Evolutionary conservation across 2,888 invertebrate species (phyloP), one percentile per base, ranked within the genome.

Genomic region (Cremastobaeus sp.): DNA sequence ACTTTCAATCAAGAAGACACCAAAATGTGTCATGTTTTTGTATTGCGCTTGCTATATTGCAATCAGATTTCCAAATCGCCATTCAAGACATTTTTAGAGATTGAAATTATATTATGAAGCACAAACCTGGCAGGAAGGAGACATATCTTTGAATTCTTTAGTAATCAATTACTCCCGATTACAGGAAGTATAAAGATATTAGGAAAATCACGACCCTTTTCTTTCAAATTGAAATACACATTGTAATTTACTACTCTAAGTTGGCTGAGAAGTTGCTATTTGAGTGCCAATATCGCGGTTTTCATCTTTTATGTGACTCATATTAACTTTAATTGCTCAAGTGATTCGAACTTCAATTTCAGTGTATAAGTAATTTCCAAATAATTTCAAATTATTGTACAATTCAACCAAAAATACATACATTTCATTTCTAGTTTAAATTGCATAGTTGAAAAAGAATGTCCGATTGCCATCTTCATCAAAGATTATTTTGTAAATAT

Each of bases 101-200:
- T n/a, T 12, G 39, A 14, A 32, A 15, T 52, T 12, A 5, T 9
- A 6, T 57, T 47, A 37, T 48, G 41, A 66, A 39, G 55, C 14
- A 37, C 4, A 30, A 21, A 65, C 47, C 57, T 66, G 48, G 66
- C 65, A 65, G 18, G 30, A 37, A 30, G 11, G 17, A 47, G 34
- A 17, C 14, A 11, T 41, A 43, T 45, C 45, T 34, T 54, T 34
- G 21, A 50, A 64, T 39, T 8, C 28, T 30, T 20, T 43, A 30
- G 45, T 9, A 48, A 60, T 60, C 12, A 48, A 60, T 60, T 62
- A 62, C 14, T 12, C 18, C 28, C 5, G 11, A 15, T 9, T 15
- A 4, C 50, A 47, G 65, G 65, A 45, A 45, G 54, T 30, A 54
- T 47, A 21, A 54, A 65, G 54, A 54, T 65, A 65, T 54, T 15